Conservation (phyloP, 2,113 vertebrate species). For the Callospermophilus lateralis region DNA sequence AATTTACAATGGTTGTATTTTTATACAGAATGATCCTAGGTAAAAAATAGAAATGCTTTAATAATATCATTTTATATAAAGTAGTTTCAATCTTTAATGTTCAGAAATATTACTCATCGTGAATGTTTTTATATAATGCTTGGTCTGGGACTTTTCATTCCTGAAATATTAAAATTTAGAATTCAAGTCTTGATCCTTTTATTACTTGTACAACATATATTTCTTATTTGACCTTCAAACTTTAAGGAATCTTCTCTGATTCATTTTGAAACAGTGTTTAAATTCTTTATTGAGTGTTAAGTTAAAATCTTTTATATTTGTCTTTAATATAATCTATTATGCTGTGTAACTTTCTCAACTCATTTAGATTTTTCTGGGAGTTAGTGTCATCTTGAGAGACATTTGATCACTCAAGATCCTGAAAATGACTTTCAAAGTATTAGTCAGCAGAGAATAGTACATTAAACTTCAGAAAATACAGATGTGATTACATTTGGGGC, state of each 20-base stretch:
- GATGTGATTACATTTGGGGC: constrained; percentile 33
- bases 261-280: constrained; percentile 64
- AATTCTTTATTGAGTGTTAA: neutral
- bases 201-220: neutral
- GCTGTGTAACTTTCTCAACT: neutral
- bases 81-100: constrained; percentile 40
- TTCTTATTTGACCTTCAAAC: constrained; percentile 61
- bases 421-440: constrained; percentile 6
- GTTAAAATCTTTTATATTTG: neutral
- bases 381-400: neutral
- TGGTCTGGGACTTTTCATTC: neutral
- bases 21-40: neutral
- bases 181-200: constrained; percentile 29
- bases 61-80: constrained; percentile 11
- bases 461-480: neutral
- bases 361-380: constrained; percentile 8
- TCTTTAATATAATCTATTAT: neutral
- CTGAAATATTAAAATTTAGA: constrained; percentile 37
- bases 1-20: neutral
- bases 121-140: constrained; percentile 39
- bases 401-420: constrained; percentile 18
- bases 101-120: constrained; percentile 43
- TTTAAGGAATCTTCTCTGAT: constrained; percentile 46
- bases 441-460: neutral
- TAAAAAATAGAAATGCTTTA: neutral